Evolutionary conservation across 2,113 vertebrate genomes (phyloP).

Genomic region (Dipodomys stephensi): DNA sequence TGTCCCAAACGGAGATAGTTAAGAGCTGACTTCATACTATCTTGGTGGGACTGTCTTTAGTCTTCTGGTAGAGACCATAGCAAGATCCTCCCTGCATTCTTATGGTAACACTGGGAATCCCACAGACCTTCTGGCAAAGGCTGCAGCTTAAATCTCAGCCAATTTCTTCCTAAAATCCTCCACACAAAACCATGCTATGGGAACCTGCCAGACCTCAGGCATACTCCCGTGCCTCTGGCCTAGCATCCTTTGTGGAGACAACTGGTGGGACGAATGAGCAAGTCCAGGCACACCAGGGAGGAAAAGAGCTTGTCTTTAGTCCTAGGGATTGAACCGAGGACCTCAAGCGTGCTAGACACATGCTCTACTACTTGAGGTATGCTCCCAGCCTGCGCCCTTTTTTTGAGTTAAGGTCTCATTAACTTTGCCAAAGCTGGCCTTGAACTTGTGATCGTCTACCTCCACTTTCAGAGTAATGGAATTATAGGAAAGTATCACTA

Average conservation of each 20-base stretch:
- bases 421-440: too few relatives aligned
- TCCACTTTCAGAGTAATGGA: too few relatives aligned
- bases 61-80: not conserved
- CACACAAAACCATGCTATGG: not conserved
- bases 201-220: not conserved
- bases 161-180: not conserved
- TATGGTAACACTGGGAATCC: not conserved
- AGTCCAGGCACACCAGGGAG: not conserved
- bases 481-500: too few relatives aligned
- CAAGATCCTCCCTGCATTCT: not conserved
- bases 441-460: too few relatives aligned
- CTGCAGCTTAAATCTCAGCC: not conserved
- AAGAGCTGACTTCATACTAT: not conserved
- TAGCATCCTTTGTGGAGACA: not conserved
- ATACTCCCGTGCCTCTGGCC: not conserved
- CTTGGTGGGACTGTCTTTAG: not conserved
- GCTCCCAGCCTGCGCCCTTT: too few relatives aligned
- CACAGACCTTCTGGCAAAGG: not conserved
- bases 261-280: not conserved
- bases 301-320: not conserved
- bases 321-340: too few relatives aligned
- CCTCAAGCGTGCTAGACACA: too few relatives aligned
- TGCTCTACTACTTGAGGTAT: too few relatives aligned
- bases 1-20: not conserved
- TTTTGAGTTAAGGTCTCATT: too few relatives aligned